A percentile compares a stretch with the other conserved stretches of the same genome.
These are phyloP conservation scores for Poeciliopsis turrubarensis DNA, from an alignment of 2,113 vertebrate species.

Conservation along the genomic window DNA sequence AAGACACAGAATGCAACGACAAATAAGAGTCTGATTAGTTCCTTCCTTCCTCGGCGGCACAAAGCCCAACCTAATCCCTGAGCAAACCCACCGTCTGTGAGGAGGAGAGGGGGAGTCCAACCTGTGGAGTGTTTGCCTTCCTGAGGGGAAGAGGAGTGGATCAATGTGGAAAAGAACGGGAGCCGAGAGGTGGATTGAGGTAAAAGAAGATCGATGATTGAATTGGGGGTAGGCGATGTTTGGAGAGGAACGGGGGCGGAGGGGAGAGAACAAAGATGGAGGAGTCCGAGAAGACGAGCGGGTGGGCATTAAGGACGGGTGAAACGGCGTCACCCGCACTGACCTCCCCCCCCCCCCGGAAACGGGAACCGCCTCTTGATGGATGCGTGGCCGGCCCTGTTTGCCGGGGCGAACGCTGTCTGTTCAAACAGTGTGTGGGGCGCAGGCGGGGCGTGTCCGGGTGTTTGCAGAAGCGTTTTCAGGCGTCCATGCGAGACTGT, in stretches of 20 bases:
- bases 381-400: slow-evolving; percentile 53
- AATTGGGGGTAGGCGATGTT: slow-evolving; percentile 15
- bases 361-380: slow-evolving; percentile 51
- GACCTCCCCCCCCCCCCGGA: slow-evolving; percentile 43
- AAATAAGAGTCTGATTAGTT: slow-evolving; percentile 73
- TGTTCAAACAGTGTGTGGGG: slow-evolving; percentile 51
- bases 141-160: slow-evolving; percentile 22
- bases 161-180: slow-evolving; percentile 29
- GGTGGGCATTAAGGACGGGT: slow-evolving; percentile 50
- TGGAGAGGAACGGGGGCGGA: neutral
- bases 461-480: slow-evolving; percentile 29
- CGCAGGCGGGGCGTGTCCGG: slow-evolving; percentile 8
- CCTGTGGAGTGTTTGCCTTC: slow-evolving; percentile 53
- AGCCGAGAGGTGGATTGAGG: slow-evolving; percentile 14
- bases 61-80: slow-evolving; percentile 62
- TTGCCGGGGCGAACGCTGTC: slow-evolving; percentile 65
- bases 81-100: slow-evolving; percentile 48
- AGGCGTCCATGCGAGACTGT: slow-evolving; percentile 22
- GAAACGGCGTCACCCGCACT: slow-evolving; percentile 40
- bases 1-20: slow-evolving; percentile 59
- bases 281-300: neutral
- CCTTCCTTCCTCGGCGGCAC: slow-evolving; percentile 66
- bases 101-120: slow-evolving; percentile 18
- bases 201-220: slow-evolving; percentile 27
- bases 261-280: slow-evolving; percentile 8